These are phyloP conservation scores for Gallinago stenura DNA, from an alignment of 2,797 vertebrate genomes.

Conservation along the genomic window DNA sequence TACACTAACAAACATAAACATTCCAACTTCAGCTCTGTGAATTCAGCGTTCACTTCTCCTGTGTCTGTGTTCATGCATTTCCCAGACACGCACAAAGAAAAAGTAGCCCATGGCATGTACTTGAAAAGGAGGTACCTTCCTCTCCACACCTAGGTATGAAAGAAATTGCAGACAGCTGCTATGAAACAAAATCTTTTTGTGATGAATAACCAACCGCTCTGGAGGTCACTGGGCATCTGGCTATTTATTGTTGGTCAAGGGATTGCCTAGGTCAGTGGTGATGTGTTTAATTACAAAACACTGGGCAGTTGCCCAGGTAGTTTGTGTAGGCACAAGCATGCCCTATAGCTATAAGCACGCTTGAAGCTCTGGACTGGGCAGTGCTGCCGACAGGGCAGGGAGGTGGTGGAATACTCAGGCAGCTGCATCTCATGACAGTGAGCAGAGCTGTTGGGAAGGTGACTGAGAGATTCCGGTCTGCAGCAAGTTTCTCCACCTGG, in stretches of 20 bases:
- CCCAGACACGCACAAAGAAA: neutral
- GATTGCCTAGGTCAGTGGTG: constrained; percentile 26
- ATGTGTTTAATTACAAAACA: neutral
- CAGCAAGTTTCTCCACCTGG: neutral
- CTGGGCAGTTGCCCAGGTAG: neutral
- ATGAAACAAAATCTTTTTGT: neutral
- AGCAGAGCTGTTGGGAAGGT: neutral
- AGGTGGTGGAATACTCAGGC: neutral
- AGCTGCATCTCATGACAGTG: neutral
- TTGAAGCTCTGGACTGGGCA: neutral
- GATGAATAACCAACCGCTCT: constrained; percentile 25
- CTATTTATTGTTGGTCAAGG: constrained; percentile 1
- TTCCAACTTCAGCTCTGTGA: neutral
- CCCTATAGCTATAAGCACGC: neutral
- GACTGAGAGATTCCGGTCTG: neutral
- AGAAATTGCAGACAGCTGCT: neutral
- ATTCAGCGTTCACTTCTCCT: neutral
- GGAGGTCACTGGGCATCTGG: neutral
- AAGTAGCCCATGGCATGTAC: neutral
- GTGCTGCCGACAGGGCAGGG: neutral
- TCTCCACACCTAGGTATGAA: neutral
- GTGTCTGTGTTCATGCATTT: neutral
- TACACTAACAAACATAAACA: neutral
- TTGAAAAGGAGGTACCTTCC: neutral
- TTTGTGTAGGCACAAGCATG: constrained; percentile 5